Evolutionary conservation across 1,140 invertebrate genomes (phyloP).

Genomic region (Cardiocondyla obscurior): DNA sequence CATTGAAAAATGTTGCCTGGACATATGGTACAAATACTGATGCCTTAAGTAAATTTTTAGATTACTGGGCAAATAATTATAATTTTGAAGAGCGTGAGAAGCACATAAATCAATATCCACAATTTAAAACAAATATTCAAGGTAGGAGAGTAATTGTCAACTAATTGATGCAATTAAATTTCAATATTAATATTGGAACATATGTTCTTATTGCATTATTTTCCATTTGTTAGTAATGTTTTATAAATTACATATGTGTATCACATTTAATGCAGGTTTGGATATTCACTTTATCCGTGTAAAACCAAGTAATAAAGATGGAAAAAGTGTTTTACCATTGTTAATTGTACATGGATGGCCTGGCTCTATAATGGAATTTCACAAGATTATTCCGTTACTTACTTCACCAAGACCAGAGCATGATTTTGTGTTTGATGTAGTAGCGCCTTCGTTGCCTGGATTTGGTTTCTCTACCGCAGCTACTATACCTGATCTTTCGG

Average conservation of each 20-base stretch:
- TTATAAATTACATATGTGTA: background rate
- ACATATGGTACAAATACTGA: constrained; percentile 16
- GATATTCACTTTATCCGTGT: background rate
- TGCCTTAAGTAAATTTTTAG: background rate
- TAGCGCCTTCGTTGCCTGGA: constrained; percentile 91
- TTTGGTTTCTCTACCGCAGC: constrained; percentile 88
- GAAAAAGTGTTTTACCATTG: background rate
- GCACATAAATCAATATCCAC: constrained; percentile 19
- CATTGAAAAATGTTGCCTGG: constrained; percentile 12
- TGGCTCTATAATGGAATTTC: constrained; percentile 94
- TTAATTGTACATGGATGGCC: constrained; percentile 85
- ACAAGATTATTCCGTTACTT: constrained; percentile 90
- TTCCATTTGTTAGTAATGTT: background rate
- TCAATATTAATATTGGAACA: too few relatives aligned
- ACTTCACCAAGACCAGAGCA: constrained; percentile 84
- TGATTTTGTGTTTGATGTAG: constrained; percentile 91
- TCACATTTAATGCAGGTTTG: background rate
- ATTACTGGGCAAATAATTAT: constrained; percentile 10
- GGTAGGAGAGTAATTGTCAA: background rate
- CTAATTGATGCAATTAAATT: too few relatives aligned
- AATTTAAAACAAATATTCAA: constrained; percentile 31
- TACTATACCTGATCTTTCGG: constrained; percentile 71
- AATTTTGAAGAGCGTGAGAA: constrained; percentile 3
- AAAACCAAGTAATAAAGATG: background rate
- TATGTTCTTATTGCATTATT: background rate